These are phyloP conservation scores for Danaus chrysippus DNA, from an alignment of 2,888 invertebrate species.

Conservation along the genomic window DNA sequence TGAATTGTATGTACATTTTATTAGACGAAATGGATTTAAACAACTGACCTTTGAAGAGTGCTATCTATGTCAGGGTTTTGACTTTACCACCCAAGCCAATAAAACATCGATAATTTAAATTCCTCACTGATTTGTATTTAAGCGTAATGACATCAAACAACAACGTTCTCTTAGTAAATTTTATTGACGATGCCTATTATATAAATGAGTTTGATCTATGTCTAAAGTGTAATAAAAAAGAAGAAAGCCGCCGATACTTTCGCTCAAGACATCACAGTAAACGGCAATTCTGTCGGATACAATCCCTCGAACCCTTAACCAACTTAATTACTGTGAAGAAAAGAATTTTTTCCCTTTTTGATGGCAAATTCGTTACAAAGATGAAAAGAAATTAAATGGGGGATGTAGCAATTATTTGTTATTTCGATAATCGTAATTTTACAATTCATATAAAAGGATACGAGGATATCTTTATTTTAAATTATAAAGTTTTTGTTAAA, in stretches of 20 bases:
- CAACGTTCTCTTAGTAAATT: not conserved
- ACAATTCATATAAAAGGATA: too few species aligned
- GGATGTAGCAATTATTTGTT: not conserved
- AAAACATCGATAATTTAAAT: too few species aligned
- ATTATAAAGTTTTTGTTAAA: too few species aligned
- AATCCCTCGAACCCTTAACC: constrained; percentile 27
- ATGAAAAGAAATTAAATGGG: constrained; percentile 18
- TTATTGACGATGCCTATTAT: not conserved
- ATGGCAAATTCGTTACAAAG: constrained; percentile 19
- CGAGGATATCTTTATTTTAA: too few species aligned
- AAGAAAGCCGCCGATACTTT: constrained; percentile 20
- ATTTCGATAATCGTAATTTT: not conserved
- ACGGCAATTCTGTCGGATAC: constrained; percentile 26
- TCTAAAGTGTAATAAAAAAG: constrained; percentile 19
- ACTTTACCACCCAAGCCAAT: too few species aligned
- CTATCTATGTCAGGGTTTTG: too few species aligned
- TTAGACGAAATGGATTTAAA: too few species aligned
- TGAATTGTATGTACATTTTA: too few species aligned
- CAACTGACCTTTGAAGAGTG: too few species aligned
- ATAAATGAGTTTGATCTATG: constrained; percentile 13
- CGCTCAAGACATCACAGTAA: constrained; percentile 23
- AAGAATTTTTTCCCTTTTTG: constrained; percentile 20
- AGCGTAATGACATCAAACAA: too few species aligned
- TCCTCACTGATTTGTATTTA: too few species aligned
- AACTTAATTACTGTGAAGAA: constrained; percentile 29